Base-by-base conservation (phyloP, 2,888 invertebrate species). In the Endotricha flammealis region DNA sequence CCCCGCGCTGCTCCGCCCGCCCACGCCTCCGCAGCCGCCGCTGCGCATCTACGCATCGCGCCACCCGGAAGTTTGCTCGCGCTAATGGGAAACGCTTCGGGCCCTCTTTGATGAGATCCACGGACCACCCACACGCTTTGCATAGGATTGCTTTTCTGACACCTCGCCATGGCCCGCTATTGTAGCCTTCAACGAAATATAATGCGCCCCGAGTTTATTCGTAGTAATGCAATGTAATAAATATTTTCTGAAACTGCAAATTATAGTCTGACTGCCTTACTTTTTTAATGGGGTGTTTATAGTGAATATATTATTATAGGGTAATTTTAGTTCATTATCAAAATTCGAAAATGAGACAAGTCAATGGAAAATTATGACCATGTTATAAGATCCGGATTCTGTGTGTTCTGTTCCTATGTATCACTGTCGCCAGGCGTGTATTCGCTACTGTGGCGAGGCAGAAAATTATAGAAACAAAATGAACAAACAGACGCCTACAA, bases 21-120 rank as follows among this genome's bases (percentile, higher is more conserved):
- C 41, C 38, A 34, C 35, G 20, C 33, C 46, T 45, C 42, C 38
- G 46, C 46, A 45, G 38, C 43, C 50, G 58, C 52, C 46, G 28
- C 43, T 55, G 63, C 62, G 64, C 79, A 79, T 59, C 80, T 80
- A 78, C 83, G 79, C 74, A 75, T 57, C 78, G 74, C 78, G 76
- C 72, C 63, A 64, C 62, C 67, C 71, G 73, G 78, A 78, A 73
- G 69, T 65, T 68, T 66, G 57, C 59, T 56, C 57, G 60, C 59
- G 53, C 68, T 71, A 72, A 72, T 75, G 69, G 69, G 70, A 76
- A 76, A 72, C 68, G 70, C 66, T 70, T 66, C 60, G 54, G 61
- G 51, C 53, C 57, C 49, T 49, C 48, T 61, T 60, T 60, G 61
- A 69, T 64, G 64, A 63, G 52, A 61, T 59, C 56, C 55, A 52